Base-by-base conservation (phyloP, 2,113 vertebrate genomes). In the Nothobranchius furzeri region DNA sequence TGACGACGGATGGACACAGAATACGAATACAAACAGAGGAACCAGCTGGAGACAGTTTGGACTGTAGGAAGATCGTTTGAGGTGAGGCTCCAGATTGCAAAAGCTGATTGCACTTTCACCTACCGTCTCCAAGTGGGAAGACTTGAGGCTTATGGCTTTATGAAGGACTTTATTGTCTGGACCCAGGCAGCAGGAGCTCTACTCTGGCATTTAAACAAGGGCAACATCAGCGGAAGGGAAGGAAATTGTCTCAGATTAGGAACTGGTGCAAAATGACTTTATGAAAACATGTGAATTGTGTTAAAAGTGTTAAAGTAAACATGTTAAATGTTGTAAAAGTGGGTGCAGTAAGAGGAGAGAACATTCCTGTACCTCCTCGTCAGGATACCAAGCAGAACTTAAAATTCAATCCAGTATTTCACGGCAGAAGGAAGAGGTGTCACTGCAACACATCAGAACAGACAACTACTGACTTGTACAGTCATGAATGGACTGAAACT, bases 131-230 rank as follows among this genome's bases (percentile, higher is more conserved):
- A 60, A 81, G 60, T 58, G 56, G 55, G 65, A 78, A 75, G 84
- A 86, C 73, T 65, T 83, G 42, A 67, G 57, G 72, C 71, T 80
- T 54, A 68, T 49, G 25, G 66, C 37, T 81, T 79, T 80, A 84
- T 86, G 59, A 89, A 87, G 60, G 78, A 67, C 74, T 87, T 85
- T 85, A 85, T 86, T 90, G 88, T 90, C 83, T 80, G 70, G 81
- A 87, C 89, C 48, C 2, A 13, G 46, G 76, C 61, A 76, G 69
- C 77, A 73, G 71, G 61, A 76, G 68, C 70, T 80, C 56, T 47
- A 42, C 46, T 45, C 40, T 14, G 11, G 50, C 57, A 68, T 64
- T 72, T 64, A 70, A 78, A 80, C 55, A 48, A 73, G 65, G 52
- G 75, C 10, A 9, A 70, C 64, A 55, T 47, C 30, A 24, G 62